Base-by-base conservation (phyloP, 2,888 invertebrate species). In the Cheilosia urbana region DNA sequence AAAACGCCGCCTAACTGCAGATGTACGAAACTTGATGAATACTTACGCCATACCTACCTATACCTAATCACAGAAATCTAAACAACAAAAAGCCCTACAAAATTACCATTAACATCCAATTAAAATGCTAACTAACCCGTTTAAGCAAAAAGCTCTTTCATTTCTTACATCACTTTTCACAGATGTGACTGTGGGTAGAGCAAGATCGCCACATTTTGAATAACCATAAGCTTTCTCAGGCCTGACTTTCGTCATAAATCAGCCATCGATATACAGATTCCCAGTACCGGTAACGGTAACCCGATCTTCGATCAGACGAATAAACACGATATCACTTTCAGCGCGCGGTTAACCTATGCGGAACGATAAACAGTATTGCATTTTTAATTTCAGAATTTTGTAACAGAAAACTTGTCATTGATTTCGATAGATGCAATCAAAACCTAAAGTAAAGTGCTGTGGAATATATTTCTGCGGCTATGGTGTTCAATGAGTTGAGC, bases 121-220 rank as follows among this genome's bases (percentile, higher is more conserved):
- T 27, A 9, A 34, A 58, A 57, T 69, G 69, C 21, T 53, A 69
- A 58, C 49, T 47, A 71, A 58, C 58, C 24, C 27, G 58, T 58
- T 58, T 21, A 19, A 34, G 27, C n/a, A 13, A 34, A 47, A 45
- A 34, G 9, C 21, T 11, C 47, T 71, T 47, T 21, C 4, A 3
- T 47, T 17, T 37, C 21, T 47, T 19, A 58, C n/a, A 58, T 69
- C n/a, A 15, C 19, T 30, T 53, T 11, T 4, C 2, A 17, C 19
- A 1, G 17, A 19, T 47, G 7, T 17, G 53, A 27, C 19, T 42
- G 66, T 19, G 19, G 47, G 58, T 37, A 57, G 47, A 57, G 57
- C 30, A 27, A 68, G 42, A 68, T 42, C 45, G 19, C 7, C 15
- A 21, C 6, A 47, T 37, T 37, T 51, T 24, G 51, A 51, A 27